These are phyloP conservation scores for Macaria notata DNA, from an alignment of 2,888 invertebrate species.

Conservation along the genomic window DNA sequence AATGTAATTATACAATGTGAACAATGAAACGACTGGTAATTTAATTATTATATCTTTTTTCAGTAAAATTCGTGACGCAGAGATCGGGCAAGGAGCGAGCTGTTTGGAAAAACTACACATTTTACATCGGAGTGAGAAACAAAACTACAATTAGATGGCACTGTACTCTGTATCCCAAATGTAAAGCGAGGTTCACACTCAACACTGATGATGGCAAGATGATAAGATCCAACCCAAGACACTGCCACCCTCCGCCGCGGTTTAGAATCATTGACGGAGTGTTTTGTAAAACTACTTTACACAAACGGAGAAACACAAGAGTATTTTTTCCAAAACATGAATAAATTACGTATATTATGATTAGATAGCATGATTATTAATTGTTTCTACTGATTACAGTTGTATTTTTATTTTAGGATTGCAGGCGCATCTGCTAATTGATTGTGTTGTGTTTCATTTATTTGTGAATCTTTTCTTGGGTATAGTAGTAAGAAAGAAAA, in stretches of 20 bases:
- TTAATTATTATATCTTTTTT: not conserved
- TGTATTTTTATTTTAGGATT: no score
- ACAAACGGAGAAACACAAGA: no score
- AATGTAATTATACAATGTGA: no score
- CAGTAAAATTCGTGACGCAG: constrained; percentile 10
- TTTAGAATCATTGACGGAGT: constrained; percentile 8
- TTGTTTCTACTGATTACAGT: no score
- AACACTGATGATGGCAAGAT: not conserved
- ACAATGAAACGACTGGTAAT: not conserved
- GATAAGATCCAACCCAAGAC: not conserved
- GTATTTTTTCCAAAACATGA: no score
- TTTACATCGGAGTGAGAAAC: not conserved
- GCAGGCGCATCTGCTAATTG: no score
- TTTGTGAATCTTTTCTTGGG: no score
- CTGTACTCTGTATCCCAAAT: constrained; percentile 18
- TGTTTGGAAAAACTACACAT: constrained; percentile 9
- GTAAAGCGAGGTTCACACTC: constrained; percentile 15
- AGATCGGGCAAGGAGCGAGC: constrained; percentile 7
- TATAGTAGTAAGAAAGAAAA: no score
- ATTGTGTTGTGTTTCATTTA: no score
- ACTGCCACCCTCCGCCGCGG: constrained; percentile 3
- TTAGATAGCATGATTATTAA: no score
- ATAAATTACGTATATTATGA: no score
- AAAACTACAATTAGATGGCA: constrained; percentile 7
- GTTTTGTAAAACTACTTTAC: constrained; percentile 1